Conservation (phyloP, 2,888 invertebrate genomes). For the Dyspetes luteomarginatus region DNA sequence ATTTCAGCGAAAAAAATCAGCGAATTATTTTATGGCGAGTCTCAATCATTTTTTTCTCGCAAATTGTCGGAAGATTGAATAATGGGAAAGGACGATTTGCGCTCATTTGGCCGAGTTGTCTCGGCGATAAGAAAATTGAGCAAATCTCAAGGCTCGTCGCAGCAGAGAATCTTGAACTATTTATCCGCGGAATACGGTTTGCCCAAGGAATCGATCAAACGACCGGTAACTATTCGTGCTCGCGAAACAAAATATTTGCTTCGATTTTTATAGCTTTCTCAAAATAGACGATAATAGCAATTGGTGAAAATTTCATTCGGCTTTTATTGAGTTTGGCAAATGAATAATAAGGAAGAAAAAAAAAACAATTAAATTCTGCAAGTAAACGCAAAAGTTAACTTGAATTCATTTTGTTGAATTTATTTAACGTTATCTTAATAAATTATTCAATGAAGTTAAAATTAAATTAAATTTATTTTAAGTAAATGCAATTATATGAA, state of each 20-base stretch:
- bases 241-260: background rate
- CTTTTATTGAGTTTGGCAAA: no score
- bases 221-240: conserved; percentile 63
- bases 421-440: no score
- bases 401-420: no score
- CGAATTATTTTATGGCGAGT: background rate
- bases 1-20: background rate
- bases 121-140: conserved; percentile 63
- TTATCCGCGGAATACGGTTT: conserved; percentile 64
- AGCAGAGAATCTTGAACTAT: conserved; percentile 63
- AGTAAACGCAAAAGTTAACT: no score
- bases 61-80: conserved; percentile 35
- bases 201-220: conserved; percentile 64
- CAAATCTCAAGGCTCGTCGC: conserved; percentile 55
- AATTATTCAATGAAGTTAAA: no score
- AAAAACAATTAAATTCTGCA: no score
- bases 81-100: conserved; percentile 64
- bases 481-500: no score
- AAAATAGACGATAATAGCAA: background rate
- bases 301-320: background rate
- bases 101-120: conserved; percentile 61
- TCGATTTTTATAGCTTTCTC: background rate
- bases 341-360: no score
- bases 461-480: no score
- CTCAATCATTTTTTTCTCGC: background rate